A percentile compares a stretch with the other conserved stretches of the same genome.
Conservation (phyloP, 2,113 vertebrate species). For the Alectura lathami region DNA sequence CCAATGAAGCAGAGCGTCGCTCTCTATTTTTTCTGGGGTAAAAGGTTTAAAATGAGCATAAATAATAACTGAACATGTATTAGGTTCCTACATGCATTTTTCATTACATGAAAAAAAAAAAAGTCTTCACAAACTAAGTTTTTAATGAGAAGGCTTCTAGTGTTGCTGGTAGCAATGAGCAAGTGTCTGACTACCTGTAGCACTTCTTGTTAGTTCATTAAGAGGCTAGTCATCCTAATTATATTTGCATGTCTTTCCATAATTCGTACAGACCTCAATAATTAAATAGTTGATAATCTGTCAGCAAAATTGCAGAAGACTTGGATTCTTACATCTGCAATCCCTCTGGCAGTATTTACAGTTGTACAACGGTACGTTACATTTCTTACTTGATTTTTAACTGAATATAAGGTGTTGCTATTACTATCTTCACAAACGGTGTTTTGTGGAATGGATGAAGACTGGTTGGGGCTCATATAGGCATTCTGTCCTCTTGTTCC, state of each 20-base stretch:
- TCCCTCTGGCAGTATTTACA: slow-evolving; percentile 9
- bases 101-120: slow-evolving; percentile 23
- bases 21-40: not conserved
- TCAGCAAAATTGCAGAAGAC: slow-evolving; percentile 22
- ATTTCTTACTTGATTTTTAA: slow-evolving; percentile 47
- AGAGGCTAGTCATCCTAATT: slow-evolving; percentile 3
- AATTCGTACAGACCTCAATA: slow-evolving; percentile 43
- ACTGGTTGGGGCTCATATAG: not conserved
- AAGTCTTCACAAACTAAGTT: not conserved
- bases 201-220: slow-evolving; percentile 50
- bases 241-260: slow-evolving; percentile 26
- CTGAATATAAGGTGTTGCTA: not conserved
- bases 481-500: not conserved
- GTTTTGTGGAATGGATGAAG: not conserved
- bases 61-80: not conserved
- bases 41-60: not conserved
- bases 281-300: slow-evolving; percentile 56
- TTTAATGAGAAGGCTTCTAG: slow-evolving; percentile 36
- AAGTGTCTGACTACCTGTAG: slow-evolving; percentile 10
- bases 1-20: not conserved
- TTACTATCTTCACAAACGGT: not conserved
- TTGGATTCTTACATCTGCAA: slow-evolving; percentile 4
- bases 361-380: not conserved
- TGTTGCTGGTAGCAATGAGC: slow-evolving; percentile 30
- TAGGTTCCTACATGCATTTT: slow-evolving; percentile 30